A percentile compares a stretch with the other conserved stretches of the same genome.
Conservation (phyloP, 2,113 vertebrate species). For the Tachysurus fulvidraco region DNA sequence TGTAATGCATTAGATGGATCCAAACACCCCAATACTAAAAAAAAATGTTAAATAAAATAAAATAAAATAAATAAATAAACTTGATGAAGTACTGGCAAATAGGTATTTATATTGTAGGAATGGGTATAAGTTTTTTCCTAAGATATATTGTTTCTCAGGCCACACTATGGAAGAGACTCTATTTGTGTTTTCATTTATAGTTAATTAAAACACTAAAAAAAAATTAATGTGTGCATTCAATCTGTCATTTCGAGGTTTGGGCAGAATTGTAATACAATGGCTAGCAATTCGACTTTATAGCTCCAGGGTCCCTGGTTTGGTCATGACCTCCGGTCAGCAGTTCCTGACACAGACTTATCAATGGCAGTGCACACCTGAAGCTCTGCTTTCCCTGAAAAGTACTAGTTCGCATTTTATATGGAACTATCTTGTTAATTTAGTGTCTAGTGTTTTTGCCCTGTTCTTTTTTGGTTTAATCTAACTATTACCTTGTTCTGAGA, state of each 20-base stretch:
- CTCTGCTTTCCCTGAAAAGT: neutral
- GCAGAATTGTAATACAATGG: neutral
- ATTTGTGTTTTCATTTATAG: neutral
- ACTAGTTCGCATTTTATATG: neutral
- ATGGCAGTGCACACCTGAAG: neutral
- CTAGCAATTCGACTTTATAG: neutral
- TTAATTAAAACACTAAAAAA: neutral
- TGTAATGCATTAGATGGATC: neutral
- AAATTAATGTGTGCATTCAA: neutral
- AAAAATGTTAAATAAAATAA: too few species aligned
- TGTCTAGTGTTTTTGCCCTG: neutral
- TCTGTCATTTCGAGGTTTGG: neutral
- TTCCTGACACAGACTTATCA: neutral
- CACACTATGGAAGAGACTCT: too few species aligned
- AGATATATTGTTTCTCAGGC: neutral
- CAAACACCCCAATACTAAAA: neutral
- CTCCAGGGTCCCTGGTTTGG: neutral
- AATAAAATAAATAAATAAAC: too few species aligned
- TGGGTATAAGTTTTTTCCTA: too few species aligned
- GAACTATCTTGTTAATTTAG: neutral
- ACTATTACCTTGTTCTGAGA: neutral
- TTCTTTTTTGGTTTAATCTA: neutral
- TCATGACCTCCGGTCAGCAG: neutral
- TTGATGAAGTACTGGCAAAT: neutral
- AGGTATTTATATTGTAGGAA: too few species aligned